Base-by-base conservation (phyloP, 2,797 vertebrate genomes). In the Gambusia yucatana region DNA sequence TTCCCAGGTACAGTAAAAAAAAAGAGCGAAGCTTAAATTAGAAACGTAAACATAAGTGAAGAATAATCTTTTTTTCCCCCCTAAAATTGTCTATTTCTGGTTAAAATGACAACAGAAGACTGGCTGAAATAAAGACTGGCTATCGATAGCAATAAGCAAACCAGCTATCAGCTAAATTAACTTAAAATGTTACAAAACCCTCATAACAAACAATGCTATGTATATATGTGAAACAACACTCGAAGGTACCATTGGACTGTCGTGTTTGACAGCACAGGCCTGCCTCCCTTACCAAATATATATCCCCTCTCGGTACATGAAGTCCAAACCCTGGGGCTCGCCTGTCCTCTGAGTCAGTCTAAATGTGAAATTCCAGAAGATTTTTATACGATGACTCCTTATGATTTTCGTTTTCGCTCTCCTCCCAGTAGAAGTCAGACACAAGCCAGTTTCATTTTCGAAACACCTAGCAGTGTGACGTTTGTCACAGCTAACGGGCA, bases 381-480 rank as follows among this genome's bases (percentile, higher is more conserved):
- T 2, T 41, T 39, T 46, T 41, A 22, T 36, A 1, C 4, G 1
- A 2, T 5, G 1, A 69, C 0, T 0, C 11, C 4, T n/a, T 50
- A 1, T 82, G 74, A 63, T 77, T 93, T 89, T 88, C 82, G 82
- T 84, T 91, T 87, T 76, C 44, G 43, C 39, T 69, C 11, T 0
- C 14, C 2, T 50, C 25, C 10, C 17, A 73, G 11, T 47, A 0
- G 47, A 75, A 78, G 36, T 80, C 71, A 80, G 7, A 43, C 46
- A 77, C 25, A 6, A 74, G n/a, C 47, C 80, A 86, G 89, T 95
- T 94, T 95, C 93, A 70, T 91, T 95, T 93, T 93, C 87, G 73
- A 88, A 87, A 93, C 83, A 81, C 72, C 86, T 78, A 89, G 59
- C 82, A 22, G 43, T 77, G 78, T 83, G 52, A 13, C 73, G 83